These are phyloP conservation scores for Lasius fuliginosus DNA, from an alignment of 2,888 invertebrate species.

Conservation along the genomic window DNA sequence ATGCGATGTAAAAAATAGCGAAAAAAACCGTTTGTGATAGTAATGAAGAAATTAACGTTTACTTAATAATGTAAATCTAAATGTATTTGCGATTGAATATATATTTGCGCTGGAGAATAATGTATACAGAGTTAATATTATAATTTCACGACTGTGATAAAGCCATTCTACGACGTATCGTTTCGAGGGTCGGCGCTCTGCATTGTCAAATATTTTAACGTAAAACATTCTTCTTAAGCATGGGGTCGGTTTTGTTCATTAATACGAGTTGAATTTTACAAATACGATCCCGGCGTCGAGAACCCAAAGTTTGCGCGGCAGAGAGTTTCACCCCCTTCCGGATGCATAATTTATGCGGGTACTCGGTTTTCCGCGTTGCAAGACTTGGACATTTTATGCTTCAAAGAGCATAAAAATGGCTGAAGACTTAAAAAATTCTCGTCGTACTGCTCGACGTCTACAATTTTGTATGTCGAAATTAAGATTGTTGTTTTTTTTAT, in stretches of 20 bases:
- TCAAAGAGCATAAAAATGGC: constrained; percentile 61
- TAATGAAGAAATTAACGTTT: constrained; percentile 5
- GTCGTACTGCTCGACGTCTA: constrained; percentile 22
- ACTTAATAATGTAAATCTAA: neutral
- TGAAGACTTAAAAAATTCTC: constrained; percentile 46
- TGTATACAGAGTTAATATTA: neutral
- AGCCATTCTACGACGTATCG: neutral
- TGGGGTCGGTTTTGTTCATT: constrained; percentile 43
- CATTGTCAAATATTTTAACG: constrained; percentile 4
- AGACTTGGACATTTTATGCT: constrained; percentile 60
- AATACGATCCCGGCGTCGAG: constrained; percentile 37
- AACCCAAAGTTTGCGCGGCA: constrained; percentile 47
- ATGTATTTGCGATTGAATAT: neutral
- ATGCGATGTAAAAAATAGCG: neutral
- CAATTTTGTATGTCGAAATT: constrained; percentile 39
- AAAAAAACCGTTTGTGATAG: neutral
- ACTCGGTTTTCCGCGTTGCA: constrained; percentile 50
- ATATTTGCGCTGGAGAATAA: neutral
- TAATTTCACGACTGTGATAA: neutral
- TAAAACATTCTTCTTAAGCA: constrained; percentile 31
- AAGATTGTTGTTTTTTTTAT: constrained; percentile 42
- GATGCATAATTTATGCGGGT: constrained; percentile 59
- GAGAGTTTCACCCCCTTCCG: constrained; percentile 50
- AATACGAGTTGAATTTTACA: constrained; percentile 53
- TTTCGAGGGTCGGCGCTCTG: neutral